phyloP scores from a whole-genome alignment of 1,140 invertebrate species.

The Drepana arcuata region DNA sequence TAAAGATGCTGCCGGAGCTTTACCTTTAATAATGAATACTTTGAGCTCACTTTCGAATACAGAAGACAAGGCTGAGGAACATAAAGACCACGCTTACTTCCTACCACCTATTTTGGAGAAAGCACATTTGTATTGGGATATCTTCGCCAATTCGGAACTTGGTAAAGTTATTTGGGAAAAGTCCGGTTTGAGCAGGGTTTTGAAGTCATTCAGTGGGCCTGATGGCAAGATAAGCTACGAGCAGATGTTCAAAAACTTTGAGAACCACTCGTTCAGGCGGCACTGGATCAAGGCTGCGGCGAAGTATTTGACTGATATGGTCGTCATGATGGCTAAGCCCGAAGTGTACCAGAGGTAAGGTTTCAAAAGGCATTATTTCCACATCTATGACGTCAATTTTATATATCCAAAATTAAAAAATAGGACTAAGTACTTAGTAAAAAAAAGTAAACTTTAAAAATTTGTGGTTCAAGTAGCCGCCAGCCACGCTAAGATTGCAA shows the following conservation, averaged over 20 bases:
- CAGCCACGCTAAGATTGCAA: no score
- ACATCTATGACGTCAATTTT: no score
- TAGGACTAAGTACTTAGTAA: no score
- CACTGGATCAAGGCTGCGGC: slow-evolving; percentile 84
- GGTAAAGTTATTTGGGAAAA: slow-evolving; percentile 81
- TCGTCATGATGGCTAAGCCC: slow-evolving; percentile 82
- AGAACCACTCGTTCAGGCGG: slow-evolving; percentile 82
- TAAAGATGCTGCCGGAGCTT: slow-evolving; percentile 72
- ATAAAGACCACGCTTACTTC: slow-evolving; percentile 80
- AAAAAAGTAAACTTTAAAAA: no score
- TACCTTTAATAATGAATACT: slow-evolving; percentile 77
- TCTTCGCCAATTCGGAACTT: slow-evolving; percentile 84
- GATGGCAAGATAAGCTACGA: slow-evolving; percentile 80
- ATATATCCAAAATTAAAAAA: no score
- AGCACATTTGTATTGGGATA: slow-evolving; percentile 82
- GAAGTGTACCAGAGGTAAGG: slow-evolving; percentile 80
- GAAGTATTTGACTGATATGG: slow-evolving; percentile 81
- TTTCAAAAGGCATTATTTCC: no score
- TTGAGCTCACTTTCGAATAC: slow-evolving; percentile 70
- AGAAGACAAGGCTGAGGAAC: slow-evolving; percentile 73
- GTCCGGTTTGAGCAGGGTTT: slow-evolving; percentile 77
- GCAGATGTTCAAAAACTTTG: slow-evolving; percentile 81
- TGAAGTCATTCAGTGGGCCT: slow-evolving; percentile 73
- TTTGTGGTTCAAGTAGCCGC: no score
- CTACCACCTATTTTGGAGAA: slow-evolving; percentile 83